phyloP scores from a whole-genome alignment of 2,888 invertebrate genomes.

The Drosophila rubida region DNA sequence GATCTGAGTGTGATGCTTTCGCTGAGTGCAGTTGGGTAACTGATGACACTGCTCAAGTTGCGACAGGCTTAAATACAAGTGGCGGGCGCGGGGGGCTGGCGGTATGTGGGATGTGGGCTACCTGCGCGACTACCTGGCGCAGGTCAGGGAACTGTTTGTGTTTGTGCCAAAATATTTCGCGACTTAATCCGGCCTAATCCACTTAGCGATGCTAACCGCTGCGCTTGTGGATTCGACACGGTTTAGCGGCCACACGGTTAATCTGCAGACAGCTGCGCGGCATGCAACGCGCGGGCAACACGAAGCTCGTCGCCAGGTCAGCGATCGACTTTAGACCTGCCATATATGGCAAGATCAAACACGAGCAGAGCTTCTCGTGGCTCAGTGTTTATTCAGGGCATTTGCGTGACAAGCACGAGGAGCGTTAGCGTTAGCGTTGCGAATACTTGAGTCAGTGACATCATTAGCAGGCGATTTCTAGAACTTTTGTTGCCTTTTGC shows the following conservation, averaged over 20 bases:
- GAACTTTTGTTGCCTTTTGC: slow-evolving; percentile 34
- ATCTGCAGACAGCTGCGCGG: slow-evolving; percentile 13
- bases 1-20: slow-evolving; percentile 17
- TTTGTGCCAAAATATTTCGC: slow-evolving; percentile 78
- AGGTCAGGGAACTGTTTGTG: slow-evolving; percentile 63
- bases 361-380: neutral
- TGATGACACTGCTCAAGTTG: slow-evolving; percentile 26
- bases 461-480: slow-evolving; percentile 27
- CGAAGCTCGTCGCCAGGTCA: slow-evolving; percentile 16
- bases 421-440: too few species aligned
- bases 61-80: slow-evolving; percentile 36
- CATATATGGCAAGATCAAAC: slow-evolving; percentile 1
- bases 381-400: slow-evolving; percentile 25
- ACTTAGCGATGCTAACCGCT: slow-evolving; percentile 48
- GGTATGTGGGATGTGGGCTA: neutral
- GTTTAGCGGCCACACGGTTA: slow-evolving; percentile 51
- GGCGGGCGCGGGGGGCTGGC: too few species aligned
- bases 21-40: slow-evolving; percentile 36
- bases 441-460: too few species aligned
- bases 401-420: too few species aligned
- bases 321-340: neutral
- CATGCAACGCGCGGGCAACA: slow-evolving; percentile 21
- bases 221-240: slow-evolving; percentile 4
- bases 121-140: slow-evolving; percentile 13
- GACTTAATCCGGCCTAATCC: slow-evolving; percentile 71